These are phyloP conservation scores for Coccyzus lansbergi DNA, from an alignment of 2,797 vertebrate species.

Conservation along the genomic window DNA sequence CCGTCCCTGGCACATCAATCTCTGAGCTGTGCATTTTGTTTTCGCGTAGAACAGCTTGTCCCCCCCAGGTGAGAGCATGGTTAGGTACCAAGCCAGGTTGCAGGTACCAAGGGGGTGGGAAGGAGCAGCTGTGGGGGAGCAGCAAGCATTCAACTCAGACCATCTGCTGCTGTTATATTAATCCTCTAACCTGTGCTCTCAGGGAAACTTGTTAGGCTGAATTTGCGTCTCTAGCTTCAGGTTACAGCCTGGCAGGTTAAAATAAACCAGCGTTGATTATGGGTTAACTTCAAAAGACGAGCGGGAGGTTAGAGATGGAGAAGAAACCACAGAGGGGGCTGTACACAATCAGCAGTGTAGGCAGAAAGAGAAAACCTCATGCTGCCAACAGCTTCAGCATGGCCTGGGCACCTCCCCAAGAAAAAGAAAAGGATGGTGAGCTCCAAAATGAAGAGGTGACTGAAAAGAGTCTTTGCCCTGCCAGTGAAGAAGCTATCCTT, in stretches of 20 bases:
- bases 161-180: conserved; percentile 44
- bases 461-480: not conserved
- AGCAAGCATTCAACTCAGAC: not conserved
- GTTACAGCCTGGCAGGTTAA: not conserved
- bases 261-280: not conserved
- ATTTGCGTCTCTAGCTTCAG: conserved; percentile 32
- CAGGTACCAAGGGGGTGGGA: not conserved
- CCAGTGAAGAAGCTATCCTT: not conserved
- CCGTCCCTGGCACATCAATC: not conserved
- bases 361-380: not conserved
- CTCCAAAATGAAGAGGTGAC: not conserved
- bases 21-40: not conserved
- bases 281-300: not conserved
- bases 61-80: not conserved
- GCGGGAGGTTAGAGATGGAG: not conserved
- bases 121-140: conserved; percentile 2
- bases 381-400: not conserved
- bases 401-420: not conserved
- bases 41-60: not conserved
- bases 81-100: not conserved
- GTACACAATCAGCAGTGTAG: not conserved
- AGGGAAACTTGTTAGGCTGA: conserved; percentile 17
- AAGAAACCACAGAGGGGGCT: not conserved
- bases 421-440: not conserved
- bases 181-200: conserved; percentile 37